phyloP scores from a whole-genome alignment of 1,140 invertebrate species.

The Glomeris maerens region DNA sequence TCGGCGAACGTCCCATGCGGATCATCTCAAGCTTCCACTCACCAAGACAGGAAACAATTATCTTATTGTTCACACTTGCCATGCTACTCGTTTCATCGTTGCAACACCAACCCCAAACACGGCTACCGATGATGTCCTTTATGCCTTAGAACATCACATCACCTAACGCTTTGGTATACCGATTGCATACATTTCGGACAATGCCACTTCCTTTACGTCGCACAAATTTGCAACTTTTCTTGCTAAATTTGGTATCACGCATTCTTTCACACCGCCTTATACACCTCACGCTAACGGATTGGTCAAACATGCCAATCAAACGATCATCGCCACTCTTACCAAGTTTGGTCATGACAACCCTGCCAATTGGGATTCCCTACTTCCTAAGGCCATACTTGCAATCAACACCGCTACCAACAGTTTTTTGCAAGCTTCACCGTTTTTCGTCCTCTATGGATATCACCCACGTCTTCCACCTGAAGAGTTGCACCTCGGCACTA shows the following conservation, averaged over 20 bases:
- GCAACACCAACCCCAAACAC: background rate
- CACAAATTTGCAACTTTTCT: background rate
- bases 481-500: background rate
- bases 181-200: background rate
- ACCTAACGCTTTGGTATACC: background rate
- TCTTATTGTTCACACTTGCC: background rate
- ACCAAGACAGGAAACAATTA: background rate
- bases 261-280: constrained; percentile 19
- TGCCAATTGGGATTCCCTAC: constrained; percentile 23
- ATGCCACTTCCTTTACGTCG: background rate
- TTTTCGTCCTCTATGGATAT: constrained; percentile 22
- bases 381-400: constrained; percentile 21
- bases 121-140: background rate
- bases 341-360: constrained; percentile 18
- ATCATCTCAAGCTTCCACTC: background rate
- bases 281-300: constrained; percentile 24
- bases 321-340: constrained; percentile 21
- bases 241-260: constrained; percentile 14
- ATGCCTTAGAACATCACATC: background rate
- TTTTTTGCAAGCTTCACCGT: constrained; percentile 19
- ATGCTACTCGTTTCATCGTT: background rate
- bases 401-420: constrained; percentile 18
- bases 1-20: background rate
- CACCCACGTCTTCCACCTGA: background rate
- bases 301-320: constrained; percentile 19